These are phyloP conservation scores for Varanus salvator DNA, from an alignment of 2,113 vertebrate genomes.

Conservation along the genomic window DNA sequence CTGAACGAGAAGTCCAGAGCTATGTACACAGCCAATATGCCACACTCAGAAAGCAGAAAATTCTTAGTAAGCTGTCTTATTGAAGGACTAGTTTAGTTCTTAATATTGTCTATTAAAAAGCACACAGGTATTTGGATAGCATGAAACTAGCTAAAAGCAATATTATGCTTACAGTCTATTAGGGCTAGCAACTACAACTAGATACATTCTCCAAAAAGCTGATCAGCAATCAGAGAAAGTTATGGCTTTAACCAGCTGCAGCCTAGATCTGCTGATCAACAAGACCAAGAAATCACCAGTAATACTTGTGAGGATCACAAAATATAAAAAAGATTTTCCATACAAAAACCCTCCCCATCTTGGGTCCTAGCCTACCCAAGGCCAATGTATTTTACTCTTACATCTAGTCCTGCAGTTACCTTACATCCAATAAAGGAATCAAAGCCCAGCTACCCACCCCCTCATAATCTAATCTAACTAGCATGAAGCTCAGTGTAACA, in stretches of 20 bases:
- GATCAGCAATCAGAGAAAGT: background rate
- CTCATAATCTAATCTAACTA: background rate
- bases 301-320: background rate
- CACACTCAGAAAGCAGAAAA: background rate
- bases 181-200: background rate
- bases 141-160: background rate
- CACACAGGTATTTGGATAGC: conserved; percentile 29
- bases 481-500: background rate
- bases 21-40: background rate
- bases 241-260: background rate
- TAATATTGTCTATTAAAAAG: conserved; percentile 18
- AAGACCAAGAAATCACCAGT: background rate
- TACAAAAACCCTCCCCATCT: too few species aligned
- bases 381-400: background rate
- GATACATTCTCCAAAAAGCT: too few species aligned
- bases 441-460: background rate
- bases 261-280: background rate
- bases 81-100: background rate
- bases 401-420: background rate
- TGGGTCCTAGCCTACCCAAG: background rate
- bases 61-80: background rate
- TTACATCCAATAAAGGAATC: background rate
- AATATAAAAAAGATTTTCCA: background rate
- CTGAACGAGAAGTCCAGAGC: background rate
- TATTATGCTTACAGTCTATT: background rate